Evolutionary conservation across 2,888 invertebrate genomes (phyloP), one percentile per base, ranked within the genome.

Genomic region (Bedellia somnulentella): DNA sequence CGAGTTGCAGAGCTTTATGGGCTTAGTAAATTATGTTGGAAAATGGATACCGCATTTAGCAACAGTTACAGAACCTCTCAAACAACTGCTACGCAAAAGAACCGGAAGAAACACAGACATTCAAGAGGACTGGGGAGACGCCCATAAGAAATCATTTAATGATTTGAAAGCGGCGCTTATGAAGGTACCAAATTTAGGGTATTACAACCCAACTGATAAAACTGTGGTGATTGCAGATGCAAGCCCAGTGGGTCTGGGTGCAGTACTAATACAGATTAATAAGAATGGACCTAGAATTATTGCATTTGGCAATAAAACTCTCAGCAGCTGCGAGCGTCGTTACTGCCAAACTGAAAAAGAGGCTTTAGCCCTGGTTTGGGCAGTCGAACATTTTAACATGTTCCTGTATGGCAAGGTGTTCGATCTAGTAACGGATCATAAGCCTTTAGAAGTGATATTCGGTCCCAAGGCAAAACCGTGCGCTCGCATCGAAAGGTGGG

Each of bases 361-460:
- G 24, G 48, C 46, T 1, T 24, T 46, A 2, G 42, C 43, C 0
- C 21, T 46, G 1, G 46, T 44, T 0, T 45, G 45, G 44, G 39
- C 44, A 1, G 34, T 45, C 0, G 46, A 46, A 30, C 47, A 46
- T 32, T 46, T 47, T 23, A 13, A 43, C 5, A 35, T 41, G 2
- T 49, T 37, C 13, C 31, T 47, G 0, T 47, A 22, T 28, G 45
- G 46, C 0, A 49, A 46, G 23, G 24, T 33, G 10, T 45, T 47
- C 25, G 53, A 51, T 2, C 40, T 54, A 2, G 31, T 47, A 1
- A 49, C 38, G 0, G 51, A 52, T 27, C 48, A 52, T 21, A 49
- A 52, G 16, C 59, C 68, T 0, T 36, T 75, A 3, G 52, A 56
- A 22, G 32, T 43, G 3, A 23, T 57, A 3, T 55, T 54, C 29